These are phyloP conservation scores for Magallana gigas DNA, from an alignment of 1,140 invertebrate genomes.

Conservation along the genomic window DNA sequence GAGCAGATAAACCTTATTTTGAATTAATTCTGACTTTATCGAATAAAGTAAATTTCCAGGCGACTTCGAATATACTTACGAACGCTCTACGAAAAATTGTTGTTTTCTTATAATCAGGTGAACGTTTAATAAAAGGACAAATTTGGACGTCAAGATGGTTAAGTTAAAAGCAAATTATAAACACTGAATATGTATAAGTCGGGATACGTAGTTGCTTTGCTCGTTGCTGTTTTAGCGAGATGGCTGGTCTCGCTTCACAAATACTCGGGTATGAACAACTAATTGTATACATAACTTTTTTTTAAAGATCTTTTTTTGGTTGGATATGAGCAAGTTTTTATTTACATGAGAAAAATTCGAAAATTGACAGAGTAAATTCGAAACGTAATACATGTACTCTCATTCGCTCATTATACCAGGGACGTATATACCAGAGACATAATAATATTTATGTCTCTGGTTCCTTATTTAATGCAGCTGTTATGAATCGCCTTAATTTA, in stretches of 20 bases:
- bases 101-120: not conserved
- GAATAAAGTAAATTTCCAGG: no score
- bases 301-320: no score
- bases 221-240: constrained; percentile 82
- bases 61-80: no score
- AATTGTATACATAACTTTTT: not conserved
- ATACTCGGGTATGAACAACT: constrained; percentile 81
- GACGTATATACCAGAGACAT: no score
- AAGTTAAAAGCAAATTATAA: not conserved
- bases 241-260: constrained; percentile 88
- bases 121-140: not conserved
- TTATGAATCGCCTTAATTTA: no score
- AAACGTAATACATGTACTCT: not conserved
- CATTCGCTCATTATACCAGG: no score
- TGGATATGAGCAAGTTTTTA: no score
- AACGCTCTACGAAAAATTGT: no score
- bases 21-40: no score
- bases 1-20: no score
- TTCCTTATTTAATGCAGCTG: no score
- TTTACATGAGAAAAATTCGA: not conserved
- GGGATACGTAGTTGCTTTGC: constrained; percentile 2
- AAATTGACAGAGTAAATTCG: not conserved
- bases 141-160: not conserved
- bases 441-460: no score
- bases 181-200: not conserved